These are phyloP conservation scores for Dromiciops gliroides DNA, from an alignment of 2,113 vertebrate species.

Conservation along the genomic window DNA sequence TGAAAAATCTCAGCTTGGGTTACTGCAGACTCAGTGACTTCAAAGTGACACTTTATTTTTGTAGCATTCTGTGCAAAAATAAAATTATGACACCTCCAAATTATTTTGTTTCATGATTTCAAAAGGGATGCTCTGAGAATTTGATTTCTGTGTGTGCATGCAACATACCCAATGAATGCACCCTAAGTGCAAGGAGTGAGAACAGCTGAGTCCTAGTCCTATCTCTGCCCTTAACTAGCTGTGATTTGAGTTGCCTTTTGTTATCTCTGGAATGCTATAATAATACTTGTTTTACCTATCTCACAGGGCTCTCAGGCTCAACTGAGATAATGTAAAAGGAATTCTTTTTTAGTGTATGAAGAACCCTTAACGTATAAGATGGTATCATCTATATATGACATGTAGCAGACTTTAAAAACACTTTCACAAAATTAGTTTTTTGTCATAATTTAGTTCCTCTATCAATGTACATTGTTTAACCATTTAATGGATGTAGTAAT, in stretches of 20 bases:
- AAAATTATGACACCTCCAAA: not conserved
- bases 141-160: not conserved
- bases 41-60: conserved; percentile 33
- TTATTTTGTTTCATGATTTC: conserved; percentile 36
- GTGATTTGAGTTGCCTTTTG: not conserved
- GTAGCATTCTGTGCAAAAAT: conserved; percentile 30
- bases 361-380: not conserved
- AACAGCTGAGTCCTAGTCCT: not conserved
- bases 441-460: not conserved
- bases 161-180: not conserved
- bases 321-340: not conserved
- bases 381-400: not conserved
- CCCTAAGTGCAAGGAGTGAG: not conserved
- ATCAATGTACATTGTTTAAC: not conserved
- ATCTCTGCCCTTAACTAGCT: conserved; percentile 4
- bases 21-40: conserved; percentile 24
- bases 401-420: conserved; percentile 35
- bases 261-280: conserved; percentile 25
- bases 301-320: conserved; percentile 6
- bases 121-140: conserved; percentile 30
- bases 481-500: not conserved
- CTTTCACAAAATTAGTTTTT: conserved; percentile 11
- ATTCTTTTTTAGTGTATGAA: not conserved
- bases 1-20: conserved; percentile 22
- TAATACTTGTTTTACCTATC: conserved; percentile 1